Percentiles rank a stretch among this genome's conserved stretches.
phyloP scores from a whole-genome alignment of 2,113 vertebrate genomes.

The Callorhinus ursinus region DNA sequence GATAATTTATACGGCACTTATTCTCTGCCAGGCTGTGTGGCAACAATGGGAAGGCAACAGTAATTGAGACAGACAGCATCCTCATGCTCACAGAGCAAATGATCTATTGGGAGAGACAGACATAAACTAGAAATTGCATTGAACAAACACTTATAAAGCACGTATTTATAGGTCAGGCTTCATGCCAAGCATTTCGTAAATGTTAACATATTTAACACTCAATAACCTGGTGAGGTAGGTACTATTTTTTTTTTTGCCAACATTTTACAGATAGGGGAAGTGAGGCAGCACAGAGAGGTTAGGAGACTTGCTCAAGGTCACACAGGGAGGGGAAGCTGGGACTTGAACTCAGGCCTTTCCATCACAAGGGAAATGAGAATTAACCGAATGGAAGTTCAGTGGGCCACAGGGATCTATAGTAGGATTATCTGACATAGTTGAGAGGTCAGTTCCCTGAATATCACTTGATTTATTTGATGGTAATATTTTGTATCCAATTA shows the following conservation, averaged over 20 bases:
- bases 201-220: not conserved
- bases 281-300: not conserved
- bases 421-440: not conserved
- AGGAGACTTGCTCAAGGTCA: not conserved
- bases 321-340: not conserved
- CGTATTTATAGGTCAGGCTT: not conserved
- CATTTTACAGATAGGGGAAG: not conserved
- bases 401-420: not conserved
- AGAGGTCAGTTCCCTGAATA: not conserved
- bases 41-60: not conserved
- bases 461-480: not conserved
- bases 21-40: not conserved
- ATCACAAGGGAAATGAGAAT: not conserved
- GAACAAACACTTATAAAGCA: not conserved
- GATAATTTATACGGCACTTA: not conserved
- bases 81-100: not conserved
- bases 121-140: slow-evolving; percentile 16
- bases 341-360: not conserved
- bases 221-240: not conserved
- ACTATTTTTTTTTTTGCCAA: not conserved
- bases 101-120: not conserved
- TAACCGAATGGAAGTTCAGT: not conserved
- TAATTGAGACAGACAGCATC: not conserved
- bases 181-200: not conserved
- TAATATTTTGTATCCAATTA: not conserved